These are phyloP conservation scores for Syngnathus acus DNA, from an alignment of 2,797 vertebrate genomes.

Conservation along the genomic window DNA sequence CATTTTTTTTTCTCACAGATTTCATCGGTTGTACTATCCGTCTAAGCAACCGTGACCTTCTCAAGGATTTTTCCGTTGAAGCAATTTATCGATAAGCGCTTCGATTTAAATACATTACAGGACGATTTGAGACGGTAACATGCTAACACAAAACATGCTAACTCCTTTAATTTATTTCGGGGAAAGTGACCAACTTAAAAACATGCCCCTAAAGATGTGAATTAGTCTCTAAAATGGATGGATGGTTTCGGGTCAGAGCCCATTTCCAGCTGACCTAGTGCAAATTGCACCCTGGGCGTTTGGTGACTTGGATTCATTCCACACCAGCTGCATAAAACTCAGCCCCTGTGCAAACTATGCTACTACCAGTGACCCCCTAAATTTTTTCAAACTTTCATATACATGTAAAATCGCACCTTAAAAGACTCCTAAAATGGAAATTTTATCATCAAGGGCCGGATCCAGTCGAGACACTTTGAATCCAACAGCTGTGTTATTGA, in stretches of 20 bases:
- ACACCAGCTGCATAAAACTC: too few relatives aligned
- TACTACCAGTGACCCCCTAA: too few relatives aligned
- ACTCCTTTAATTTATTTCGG: too few relatives aligned
- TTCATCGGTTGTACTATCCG: constrained; percentile 42
- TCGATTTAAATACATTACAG: constrained; percentile 24
- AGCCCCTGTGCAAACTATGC: too few relatives aligned
- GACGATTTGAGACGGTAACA: neutral
- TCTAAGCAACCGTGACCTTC: constrained; percentile 58
- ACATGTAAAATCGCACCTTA: neutral
- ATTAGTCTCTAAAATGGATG: too few relatives aligned
- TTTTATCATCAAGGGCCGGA: neutral
- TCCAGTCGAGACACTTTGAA: neutral
- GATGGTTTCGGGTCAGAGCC: too few relatives aligned
- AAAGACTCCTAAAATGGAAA: neutral
- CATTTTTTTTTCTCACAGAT: constrained; percentile 18
- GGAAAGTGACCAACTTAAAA: too few relatives aligned
- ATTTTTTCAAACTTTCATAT: neutral
- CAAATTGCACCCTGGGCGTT: too few relatives aligned
- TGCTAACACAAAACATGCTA: too few relatives aligned
- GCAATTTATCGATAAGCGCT: constrained; percentile 38
- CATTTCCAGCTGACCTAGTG: too few relatives aligned
- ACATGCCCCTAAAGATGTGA: too few relatives aligned
- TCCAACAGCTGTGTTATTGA: constrained; percentile 3
- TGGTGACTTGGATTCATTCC: too few relatives aligned
- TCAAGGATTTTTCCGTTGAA: constrained; percentile 30